Evolutionary conservation across 2,888 invertebrate genomes (phyloP).

Genomic region (Diabrotica balteata): DNA sequence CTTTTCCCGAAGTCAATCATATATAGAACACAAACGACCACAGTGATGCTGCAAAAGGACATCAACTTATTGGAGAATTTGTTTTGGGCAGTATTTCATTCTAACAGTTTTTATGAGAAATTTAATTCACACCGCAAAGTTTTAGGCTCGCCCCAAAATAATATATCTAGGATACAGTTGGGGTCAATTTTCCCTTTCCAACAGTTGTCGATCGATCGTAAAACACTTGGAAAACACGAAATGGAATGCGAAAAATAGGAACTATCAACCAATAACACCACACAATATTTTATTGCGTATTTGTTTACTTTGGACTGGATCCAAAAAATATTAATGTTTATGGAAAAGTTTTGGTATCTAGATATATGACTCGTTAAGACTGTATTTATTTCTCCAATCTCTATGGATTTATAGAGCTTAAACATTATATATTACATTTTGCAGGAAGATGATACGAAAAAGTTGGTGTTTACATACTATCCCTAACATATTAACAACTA

Average conservation of each 20-base stretch:
- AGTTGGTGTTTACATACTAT: too few relatives aligned
- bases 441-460: too few relatives aligned
- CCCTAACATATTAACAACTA: too few relatives aligned
- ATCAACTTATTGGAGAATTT: constrained; percentile 18
- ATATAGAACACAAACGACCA: background rate
- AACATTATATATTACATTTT: too few relatives aligned
- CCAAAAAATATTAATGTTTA: constrained; percentile 23
- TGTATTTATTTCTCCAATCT: constrained; percentile 10
- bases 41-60: background rate
- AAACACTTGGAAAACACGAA: constrained; percentile 13
- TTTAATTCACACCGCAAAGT: constrained; percentile 28
- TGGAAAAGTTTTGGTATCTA: constrained; percentile 18
- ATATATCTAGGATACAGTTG: constrained; percentile 20
- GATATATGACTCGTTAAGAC: constrained; percentile 12
- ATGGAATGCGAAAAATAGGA: constrained; percentile 15
- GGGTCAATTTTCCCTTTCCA: constrained; percentile 18
- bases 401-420: constrained; percentile 6
- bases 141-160: constrained; percentile 22
- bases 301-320: constrained; percentile 20
- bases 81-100: constrained; percentile 21
- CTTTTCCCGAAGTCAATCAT: constrained; percentile 5
- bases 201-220: constrained; percentile 24
- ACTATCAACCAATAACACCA: constrained; percentile 17
- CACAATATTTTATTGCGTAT: constrained; percentile 21
- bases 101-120: constrained; percentile 25